Evolutionary conservation across 2,113 vertebrate species (phyloP), one percentile per base, ranked within the genome.

Genomic region (Bambusicola thoracicus): DNA sequence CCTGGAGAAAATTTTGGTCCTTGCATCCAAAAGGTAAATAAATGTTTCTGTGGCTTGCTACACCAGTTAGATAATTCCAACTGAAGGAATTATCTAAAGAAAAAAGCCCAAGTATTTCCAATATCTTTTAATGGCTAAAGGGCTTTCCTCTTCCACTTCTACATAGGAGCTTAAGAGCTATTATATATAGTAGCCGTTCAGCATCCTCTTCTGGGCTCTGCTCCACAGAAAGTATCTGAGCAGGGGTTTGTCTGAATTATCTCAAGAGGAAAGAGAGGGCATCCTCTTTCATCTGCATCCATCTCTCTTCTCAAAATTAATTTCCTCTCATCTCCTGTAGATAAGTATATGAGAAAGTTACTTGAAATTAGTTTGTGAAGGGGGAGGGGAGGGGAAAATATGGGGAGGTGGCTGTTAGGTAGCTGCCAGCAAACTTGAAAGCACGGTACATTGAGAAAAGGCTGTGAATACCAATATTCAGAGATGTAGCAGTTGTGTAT

Each of bases 201-300:
- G 66, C 91, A 95, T 84, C 89, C 93, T 97, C 95, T 93, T 95
- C 93, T 91, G 85, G 80, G 85, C 63, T 97, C 95, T 75, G 77
- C 63, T 92, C 90, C 95, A 92, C 94, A 95, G 51, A 93, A 89
- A 66, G 85, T 68, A 61, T 96, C 95, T 75, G 95, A 70, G 67
- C 67, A 94, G 30, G 95, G 80, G 48, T 69, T 95, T 87, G 92
- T 94, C 81, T 96, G 92, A 91, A 96, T 95, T 65, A 95, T 88
- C 61, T 97, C 96, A 53, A 97, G 91, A 86, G 96, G 96, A 92
- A 96, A 92, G 11, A 94, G 72, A 93, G 93, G 58, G 44, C 83
- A 74, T 95, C 94, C 94, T 93, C 91, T 87, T 68, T 86, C 55
- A 61, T 92, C 93, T 79, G 58, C 73, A 89, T 93, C 92, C 87